A percentile compares a stretch with the other conserved stretches of the same genome.
phyloP scores from a whole-genome alignment of 2,113 vertebrate genomes.

The Pelusios castaneus region DNA sequence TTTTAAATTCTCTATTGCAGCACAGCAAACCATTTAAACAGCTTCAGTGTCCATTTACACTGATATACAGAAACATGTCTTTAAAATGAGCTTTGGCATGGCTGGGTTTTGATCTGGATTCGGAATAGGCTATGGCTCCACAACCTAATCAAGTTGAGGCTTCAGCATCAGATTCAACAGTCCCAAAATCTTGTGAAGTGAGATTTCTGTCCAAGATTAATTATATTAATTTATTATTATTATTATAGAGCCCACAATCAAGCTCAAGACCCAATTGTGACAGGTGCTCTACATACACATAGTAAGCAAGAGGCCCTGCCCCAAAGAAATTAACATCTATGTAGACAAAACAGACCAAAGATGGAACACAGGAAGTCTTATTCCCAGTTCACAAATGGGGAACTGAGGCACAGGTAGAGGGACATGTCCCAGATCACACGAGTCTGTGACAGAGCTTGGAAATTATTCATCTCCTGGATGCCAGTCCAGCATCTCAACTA shows the following conservation, averaged over 20 bases:
- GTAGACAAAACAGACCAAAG: neutral
- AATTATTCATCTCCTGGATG: neutral
- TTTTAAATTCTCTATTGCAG: neutral
- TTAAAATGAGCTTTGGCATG: accelerated
- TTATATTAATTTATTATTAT: too few relatives aligned
- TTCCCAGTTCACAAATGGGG: neutral
- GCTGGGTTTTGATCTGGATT: neutral
- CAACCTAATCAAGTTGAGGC: neutral
- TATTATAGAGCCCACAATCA: neutral
- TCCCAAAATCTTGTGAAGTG: accelerated
- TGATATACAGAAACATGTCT: neutral
- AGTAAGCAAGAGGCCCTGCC: neutral
- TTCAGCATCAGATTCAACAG: neutral
- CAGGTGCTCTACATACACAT: accelerated
- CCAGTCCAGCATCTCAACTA: too few relatives aligned
- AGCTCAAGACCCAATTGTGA: neutral
- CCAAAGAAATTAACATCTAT: neutral
- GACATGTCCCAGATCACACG: neutral
- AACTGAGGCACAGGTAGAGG: neutral
- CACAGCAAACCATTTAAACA: neutral
- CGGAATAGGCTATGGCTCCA: neutral
- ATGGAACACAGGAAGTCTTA: neutral
- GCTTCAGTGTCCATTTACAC: neutral
- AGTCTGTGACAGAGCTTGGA: neutral
- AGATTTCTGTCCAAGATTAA: neutral